Evolutionary conservation across 1,140 invertebrate genomes (phyloP).

Genomic region (Drosophila sucinea): DNA sequence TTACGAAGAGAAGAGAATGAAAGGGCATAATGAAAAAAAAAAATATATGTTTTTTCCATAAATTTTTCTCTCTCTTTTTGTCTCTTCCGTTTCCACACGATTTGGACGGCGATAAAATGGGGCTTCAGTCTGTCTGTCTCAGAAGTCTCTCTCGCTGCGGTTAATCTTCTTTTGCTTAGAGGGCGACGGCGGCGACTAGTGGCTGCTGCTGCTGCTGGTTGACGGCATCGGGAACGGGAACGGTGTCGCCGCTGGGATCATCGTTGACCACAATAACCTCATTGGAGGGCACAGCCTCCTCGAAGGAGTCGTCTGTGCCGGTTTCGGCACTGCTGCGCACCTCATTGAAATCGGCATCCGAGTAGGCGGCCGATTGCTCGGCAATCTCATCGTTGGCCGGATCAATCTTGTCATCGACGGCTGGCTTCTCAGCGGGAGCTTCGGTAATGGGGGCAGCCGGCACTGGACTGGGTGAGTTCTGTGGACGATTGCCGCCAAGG

Average conservation of each 20-base stretch:
- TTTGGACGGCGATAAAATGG: slow-evolving; percentile 58
- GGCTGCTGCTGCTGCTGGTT: slow-evolving; percentile 21
- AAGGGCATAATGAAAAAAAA: not conserved
- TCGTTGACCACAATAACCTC: slow-evolving; percentile 77
- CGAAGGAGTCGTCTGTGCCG: slow-evolving; percentile 62
- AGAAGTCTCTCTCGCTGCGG: not conserved
- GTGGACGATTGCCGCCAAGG: slow-evolving; percentile 75
- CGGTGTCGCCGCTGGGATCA: slow-evolving; percentile 40
- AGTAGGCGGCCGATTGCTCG: slow-evolving; percentile 2
- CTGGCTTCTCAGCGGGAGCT: slow-evolving; percentile 36
- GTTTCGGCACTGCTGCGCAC: slow-evolving; percentile 69
- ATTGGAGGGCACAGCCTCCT: slow-evolving; percentile 67
- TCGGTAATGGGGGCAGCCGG: slow-evolving; percentile 24
- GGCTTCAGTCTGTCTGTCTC: slow-evolving; percentile 51
- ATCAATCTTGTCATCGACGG: slow-evolving; percentile 66
- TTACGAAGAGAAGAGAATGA: not conserved
- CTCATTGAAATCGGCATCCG: slow-evolving; percentile 58
- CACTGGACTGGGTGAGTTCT: slow-evolving; percentile 43
- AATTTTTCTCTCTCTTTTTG: slow-evolving; percentile 26
- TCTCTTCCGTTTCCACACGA: slow-evolving; percentile 12
- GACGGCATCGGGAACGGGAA: slow-evolving; percentile 4
- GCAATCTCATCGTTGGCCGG: slow-evolving; percentile 42
- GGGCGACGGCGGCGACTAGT: slow-evolving; percentile 32
- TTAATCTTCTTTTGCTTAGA: slow-evolving; percentile 12
- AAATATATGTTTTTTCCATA: slow-evolving; percentile 12